Conservation (phyloP, 2,797 vertebrate genomes). For the Vespertilio murinus region DNA sequence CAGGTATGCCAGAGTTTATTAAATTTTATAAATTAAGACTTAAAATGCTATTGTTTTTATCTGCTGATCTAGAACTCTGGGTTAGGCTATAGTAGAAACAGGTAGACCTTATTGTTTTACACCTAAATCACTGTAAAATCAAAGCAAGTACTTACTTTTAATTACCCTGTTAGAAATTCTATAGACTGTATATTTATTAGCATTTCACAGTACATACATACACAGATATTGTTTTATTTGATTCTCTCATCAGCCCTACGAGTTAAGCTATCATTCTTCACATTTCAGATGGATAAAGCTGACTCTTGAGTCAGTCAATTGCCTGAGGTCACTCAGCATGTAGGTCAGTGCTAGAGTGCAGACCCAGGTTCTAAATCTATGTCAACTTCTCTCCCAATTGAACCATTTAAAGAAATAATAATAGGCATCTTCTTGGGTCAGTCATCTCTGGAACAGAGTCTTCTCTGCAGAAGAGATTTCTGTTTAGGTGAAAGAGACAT, state of each 20-base stretch:
- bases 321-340: background rate
- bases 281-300: background rate
- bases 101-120: slow-evolving; percentile 5
- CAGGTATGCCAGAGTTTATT: background rate
- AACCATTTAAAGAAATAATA: background rate
- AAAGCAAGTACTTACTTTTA: slow-evolving; percentile 15
- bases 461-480: slow-evolving; percentile 4
- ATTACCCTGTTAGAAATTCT: background rate
- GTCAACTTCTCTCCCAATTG: background rate
- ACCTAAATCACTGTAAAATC: slow-evolving; percentile 32
- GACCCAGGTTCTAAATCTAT: background rate
- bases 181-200: background rate
- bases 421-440: background rate
- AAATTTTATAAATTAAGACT: background rate
- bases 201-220: background rate
- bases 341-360: background rate
- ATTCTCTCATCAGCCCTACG: background rate
- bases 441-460: background rate
- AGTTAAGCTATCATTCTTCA: background rate
- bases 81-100: background rate
- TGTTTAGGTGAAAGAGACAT: background rate
- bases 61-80: slow-evolving; percentile 11
- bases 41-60: slow-evolving; percentile 30
- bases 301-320: background rate
- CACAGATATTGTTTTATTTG: background rate